phyloP scores from a whole-genome alignment of 2,888 invertebrate species.

The Phalera bucephala region DNA sequence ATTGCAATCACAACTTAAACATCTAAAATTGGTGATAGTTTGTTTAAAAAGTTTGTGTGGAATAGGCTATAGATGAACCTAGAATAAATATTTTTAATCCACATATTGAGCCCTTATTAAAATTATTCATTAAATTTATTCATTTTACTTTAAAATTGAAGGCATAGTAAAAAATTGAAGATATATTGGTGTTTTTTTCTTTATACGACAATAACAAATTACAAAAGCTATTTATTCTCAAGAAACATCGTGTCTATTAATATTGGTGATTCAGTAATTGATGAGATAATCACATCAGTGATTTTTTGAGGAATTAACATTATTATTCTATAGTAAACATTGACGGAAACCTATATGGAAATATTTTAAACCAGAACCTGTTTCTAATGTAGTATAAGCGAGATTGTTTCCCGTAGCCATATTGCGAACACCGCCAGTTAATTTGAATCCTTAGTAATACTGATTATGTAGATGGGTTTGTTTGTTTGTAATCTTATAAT shows the following conservation, averaged over 20 bases:
- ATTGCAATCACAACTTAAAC: too few relatives aligned
- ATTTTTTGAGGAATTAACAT: slow-evolving; percentile 10
- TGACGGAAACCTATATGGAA: slow-evolving; percentile 15
- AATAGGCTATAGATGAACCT: too few relatives aligned
- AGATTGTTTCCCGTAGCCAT: slow-evolving; percentile 23
- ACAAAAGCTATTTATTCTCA: not conserved
- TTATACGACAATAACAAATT: not conserved
- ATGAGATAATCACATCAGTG: slow-evolving; percentile 11
- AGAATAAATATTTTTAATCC: too few relatives aligned
- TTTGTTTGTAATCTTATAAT: not conserved
- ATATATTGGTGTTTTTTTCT: not conserved
- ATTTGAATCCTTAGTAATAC: not conserved
- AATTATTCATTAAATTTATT: too few relatives aligned
- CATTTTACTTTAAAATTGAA: too few relatives aligned
- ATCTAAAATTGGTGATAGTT: too few relatives aligned
- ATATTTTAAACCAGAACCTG: slow-evolving; percentile 17
- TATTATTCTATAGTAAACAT: slow-evolving; percentile 8
- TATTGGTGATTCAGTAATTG: not conserved
- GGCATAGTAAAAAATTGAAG: too few relatives aligned
- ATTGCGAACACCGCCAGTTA: slow-evolving; percentile 12
- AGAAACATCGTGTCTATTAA: not conserved
- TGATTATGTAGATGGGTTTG: not conserved
- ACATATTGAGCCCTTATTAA: too few relatives aligned
- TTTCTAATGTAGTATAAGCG: slow-evolving; percentile 22
- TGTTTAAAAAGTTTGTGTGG: too few relatives aligned